These are phyloP conservation scores for Catharus minimus DNA, from an alignment of 2,113 vertebrate species.

Conservation along the genomic window DNA sequence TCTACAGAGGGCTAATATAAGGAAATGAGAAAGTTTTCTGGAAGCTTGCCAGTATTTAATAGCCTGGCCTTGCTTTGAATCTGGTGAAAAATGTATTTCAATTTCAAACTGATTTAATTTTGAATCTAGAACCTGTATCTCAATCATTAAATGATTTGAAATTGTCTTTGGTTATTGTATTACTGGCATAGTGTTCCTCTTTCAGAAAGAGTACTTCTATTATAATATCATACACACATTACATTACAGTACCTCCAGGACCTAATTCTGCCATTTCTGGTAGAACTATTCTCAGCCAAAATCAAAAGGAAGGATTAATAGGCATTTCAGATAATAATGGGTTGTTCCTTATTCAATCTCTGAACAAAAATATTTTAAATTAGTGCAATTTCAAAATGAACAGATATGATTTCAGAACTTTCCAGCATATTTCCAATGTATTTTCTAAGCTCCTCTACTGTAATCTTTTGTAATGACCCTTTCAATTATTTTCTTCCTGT, in stretches of 20 bases:
- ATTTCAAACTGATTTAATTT: conserved; percentile 22
- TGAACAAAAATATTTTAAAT: background rate
- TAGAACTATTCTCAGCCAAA: background rate
- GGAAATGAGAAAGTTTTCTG: background rate
- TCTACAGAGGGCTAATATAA: conserved; percentile 6
- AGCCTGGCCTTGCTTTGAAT: conserved; percentile 14
- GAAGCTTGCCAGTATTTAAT: background rate
- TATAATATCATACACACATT: background rate
- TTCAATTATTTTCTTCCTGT: background rate
- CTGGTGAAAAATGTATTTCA: conserved; percentile 39
- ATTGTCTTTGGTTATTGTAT: background rate
- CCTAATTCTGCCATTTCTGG: background rate
- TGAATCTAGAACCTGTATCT: background rate
- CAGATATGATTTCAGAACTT: background rate
- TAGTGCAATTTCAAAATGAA: background rate
- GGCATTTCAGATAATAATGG: background rate
- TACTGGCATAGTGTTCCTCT: background rate
- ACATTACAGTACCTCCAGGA: background rate
- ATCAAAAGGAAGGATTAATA: background rate
- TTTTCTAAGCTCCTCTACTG: background rate
- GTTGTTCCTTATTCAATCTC: background rate
- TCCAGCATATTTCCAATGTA: background rate
- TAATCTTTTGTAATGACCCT: background rate
- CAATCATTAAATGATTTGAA: background rate
- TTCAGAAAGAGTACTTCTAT: background rate